Base-by-base conservation (phyloP, 2,113 vertebrate genomes). In the Syrrhaptes paradoxus region DNA sequence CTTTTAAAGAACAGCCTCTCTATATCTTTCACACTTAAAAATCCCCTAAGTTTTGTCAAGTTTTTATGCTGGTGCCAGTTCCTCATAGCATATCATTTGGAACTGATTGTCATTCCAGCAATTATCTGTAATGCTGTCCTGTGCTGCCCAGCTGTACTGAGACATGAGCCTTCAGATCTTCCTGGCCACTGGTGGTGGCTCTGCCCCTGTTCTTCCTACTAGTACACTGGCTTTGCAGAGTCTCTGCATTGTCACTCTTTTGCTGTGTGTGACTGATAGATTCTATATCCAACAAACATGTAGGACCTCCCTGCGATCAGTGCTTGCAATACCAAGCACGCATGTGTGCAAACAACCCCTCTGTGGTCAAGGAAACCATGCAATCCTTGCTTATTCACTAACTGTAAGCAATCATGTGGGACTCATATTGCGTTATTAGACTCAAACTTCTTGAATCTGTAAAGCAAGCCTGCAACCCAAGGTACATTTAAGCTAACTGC, bases 231-330 rank as follows among this genome's bases (percentile, higher is more conserved):
- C 54, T 70, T 62, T 76, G 31, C 34, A 68, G 51, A 34, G 6
- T 5, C 25, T 28, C 13, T 58, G 18, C 1, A 0, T 36, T 61
- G 25, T 11, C 3, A 1, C 0, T 0, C 17, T 67, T 74, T 48
- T 4, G 1, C 29, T 36, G 5, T 3, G 6, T n/a, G 25, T 6
- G 3, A 18, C 29, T 22, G 38, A 25, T 12, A 41, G 48, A 36
- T 43, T 45, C 28, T 17, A 20, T 9, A 32, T 17, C 51, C 46
- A 57, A 2, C 18, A 58, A 76, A 41, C 31, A 17, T 6, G 5
- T 8, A 46, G 46, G 55, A 32, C 16, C 25, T 52, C 14, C 54
- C 38, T 43, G 34, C 21, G 70, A 48, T 46, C 25, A 6, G 3
- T 38, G 14, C 52, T 78, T 29, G 34, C 34, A 22, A 25, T 9